Base-by-base conservation (phyloP, 2,888 invertebrate species). In the Drosophila gaucha region DNA sequence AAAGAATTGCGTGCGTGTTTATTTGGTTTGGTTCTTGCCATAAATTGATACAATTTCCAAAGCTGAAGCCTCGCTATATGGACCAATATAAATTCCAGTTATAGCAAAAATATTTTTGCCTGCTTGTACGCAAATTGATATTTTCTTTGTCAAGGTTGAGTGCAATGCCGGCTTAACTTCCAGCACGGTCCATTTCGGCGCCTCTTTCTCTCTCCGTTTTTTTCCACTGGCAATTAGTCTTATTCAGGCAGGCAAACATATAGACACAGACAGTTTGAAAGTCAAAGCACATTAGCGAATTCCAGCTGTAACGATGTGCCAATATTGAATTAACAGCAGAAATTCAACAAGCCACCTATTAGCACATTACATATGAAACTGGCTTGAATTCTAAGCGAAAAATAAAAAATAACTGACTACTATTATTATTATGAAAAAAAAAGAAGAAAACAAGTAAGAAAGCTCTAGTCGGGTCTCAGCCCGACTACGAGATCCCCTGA, bases 81-180 rank as follows among this genome's bases (percentile, higher is more conserved):
- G 41, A 52, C 30, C 51, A 57, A 70, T 55, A 46, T 38, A 47
- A 51, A 35, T 41, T 60, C 33, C 51, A 52, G 51, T 57, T 57
- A 22, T 47, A 28, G n/a, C n/a, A 67, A 36, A 41, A 64, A 41
- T 46, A 52, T 16, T 64, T 3, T 14, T 35, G 50, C 38, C 62
- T 57, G 58, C 33, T 39, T 51, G 59, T 65, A 72, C 63, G 72
- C 75, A 80, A 80, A 76, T 84, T 76, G 69, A 62, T 58, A 69
- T 65, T 68, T 80, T 84, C 85, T 75, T 70, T 84, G 85, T 82
- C 82, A 84, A 84, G 85, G 84, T 82, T 86, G 70, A 51, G n/a
- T 51, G 63, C 43, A 12, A 39, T 8, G 55, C 63, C 47, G 64
- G 51, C 28, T 57, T 36, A 46, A 55, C 60, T 22, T 46, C 31